Evolutionary conservation across 30 jellyfish, hydroid and myxozoan species (phyloP).

Genomic region (Hydra vulgaris): DNA sequence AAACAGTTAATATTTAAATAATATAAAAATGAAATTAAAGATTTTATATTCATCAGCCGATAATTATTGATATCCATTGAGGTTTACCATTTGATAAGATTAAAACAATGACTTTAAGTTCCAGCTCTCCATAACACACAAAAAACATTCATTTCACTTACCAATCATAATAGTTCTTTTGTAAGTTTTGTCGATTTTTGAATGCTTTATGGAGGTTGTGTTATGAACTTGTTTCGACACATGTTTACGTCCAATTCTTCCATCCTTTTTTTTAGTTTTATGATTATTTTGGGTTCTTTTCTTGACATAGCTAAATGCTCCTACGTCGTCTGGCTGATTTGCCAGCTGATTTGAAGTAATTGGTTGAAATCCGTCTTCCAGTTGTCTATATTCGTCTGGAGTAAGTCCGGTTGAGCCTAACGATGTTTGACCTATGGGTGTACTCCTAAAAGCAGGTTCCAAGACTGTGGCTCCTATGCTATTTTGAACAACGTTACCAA

Average conservation of each 20-base stretch:
- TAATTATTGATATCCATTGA: too few relatives aligned
- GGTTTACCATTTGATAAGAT: too few relatives aligned
- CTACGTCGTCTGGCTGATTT: neutral
- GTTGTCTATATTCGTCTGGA: neutral
- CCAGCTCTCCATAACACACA: neutral
- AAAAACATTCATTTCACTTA: slow-evolving; percentile 7
- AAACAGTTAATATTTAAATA: too few relatives aligned
- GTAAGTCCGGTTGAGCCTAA: slow-evolving; percentile 4
- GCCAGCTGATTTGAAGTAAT: neutral
- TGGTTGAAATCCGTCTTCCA: slow-evolving; percentile 9
- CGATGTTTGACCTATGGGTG: neutral
- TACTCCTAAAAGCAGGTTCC: neutral
- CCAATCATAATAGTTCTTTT: slow-evolving; percentile 27
- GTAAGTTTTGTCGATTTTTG: slow-evolving; percentile 4
- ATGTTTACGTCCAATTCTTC: neutral
- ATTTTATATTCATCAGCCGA: too few relatives aligned
- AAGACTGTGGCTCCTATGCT: neutral
- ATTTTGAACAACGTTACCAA: neutral
- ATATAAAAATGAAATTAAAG: too few relatives aligned
- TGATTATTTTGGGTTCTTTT: slow-evolving; percentile 17
- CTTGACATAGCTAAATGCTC: slow-evolving; percentile 7
- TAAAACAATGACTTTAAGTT: neutral
- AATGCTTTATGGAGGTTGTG: slow-evolving; percentile 6
- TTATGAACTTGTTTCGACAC: neutral
- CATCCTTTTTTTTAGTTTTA: neutral